Evolutionary conservation across 1,140 invertebrate species (phyloP), one percentile per base, ranked within the genome.

Genomic region (Bombus terrestris): DNA sequence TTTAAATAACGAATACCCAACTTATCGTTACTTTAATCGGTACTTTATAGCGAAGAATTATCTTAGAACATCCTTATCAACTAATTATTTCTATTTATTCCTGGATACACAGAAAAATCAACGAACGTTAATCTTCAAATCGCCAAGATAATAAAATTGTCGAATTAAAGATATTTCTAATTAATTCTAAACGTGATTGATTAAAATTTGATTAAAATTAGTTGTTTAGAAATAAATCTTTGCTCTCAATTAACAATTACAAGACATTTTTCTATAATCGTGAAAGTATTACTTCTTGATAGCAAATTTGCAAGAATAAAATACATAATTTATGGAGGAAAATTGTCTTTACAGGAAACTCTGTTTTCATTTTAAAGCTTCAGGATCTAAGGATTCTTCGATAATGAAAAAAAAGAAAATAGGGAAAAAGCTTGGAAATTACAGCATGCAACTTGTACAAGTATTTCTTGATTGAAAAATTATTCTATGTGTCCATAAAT

Each of bases 41-140:
- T 71, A 64, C 2, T 62, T 80, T 79, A 85, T 72, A 85, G 57
- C 83, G 35, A 80, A 72, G 77, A 80, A 85, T 80, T 79, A 80
- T 28, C 32, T 80, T 71, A 59, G 32, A 80, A 80, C 75, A 72
- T 71, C 35, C 66, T 80, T 80, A 62, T 79, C n/a, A 4, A 72
- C 59, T 80, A 79, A 37, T 25, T n/a, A 62, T 62, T 28, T 1
- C 28, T 62, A 62, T n/a, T 62, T 62, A n/a, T 73, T 41, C 39
- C 39, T 62, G 32, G 9, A 39, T 39, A 28, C 12, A 25, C 5
- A 37, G 4, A 22, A n/a, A 71, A 39, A 41, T 28, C 37, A 43
- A 13, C 25, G 71, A 73, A 53, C 9, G 32, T 10, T 8, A 3
- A 35, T 32, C 22, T 66, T 35, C 6, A 13, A 62, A n/a, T 28